These are phyloP conservation scores for Machaerirhynchus nigripectus DNA, from an alignment of 2,113 vertebrate genomes.

Conservation along the genomic window DNA sequence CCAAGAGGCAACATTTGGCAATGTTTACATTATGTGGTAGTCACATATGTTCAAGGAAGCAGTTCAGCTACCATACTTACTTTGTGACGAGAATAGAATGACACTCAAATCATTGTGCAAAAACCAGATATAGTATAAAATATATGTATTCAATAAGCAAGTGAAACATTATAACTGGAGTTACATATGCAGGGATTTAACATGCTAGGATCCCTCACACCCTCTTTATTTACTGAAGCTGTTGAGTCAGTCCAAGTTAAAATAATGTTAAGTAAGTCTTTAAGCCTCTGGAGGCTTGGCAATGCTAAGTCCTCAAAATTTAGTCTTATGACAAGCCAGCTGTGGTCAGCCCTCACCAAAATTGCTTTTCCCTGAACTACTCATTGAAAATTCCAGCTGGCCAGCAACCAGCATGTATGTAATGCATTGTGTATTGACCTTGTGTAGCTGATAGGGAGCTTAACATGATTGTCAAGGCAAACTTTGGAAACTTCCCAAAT, in stretches of 20 bases:
- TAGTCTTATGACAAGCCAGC: not conserved
- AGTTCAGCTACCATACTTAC: not conserved
- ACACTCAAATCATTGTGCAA: not conserved
- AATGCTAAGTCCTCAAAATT: not conserved
- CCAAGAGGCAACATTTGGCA: not conserved
- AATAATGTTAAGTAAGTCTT: not conserved
- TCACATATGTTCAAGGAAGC: not conserved
- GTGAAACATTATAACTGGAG: not conserved
- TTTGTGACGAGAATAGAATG: not conserved
- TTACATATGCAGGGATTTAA: not conserved
- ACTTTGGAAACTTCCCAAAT: not conserved
- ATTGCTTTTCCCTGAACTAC: slow-evolving; percentile 35
- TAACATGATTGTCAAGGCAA: not conserved
- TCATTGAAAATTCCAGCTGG: not conserved
- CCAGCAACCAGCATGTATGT: not conserved
- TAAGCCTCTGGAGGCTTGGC: not conserved
- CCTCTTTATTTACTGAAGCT: not conserved
- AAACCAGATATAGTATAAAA: not conserved
- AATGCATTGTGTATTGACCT: not conserved
- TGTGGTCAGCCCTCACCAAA: slow-evolving; percentile 11
- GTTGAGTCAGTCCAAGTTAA: slow-evolving; percentile 7
- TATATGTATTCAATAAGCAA: not conserved
- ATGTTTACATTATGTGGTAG: not conserved
- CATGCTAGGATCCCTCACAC: not conserved
- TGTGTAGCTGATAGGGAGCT: not conserved